Conservation (phyloP, 1,140 invertebrate species). For the Rhopalosiphum maidis region DNA sequence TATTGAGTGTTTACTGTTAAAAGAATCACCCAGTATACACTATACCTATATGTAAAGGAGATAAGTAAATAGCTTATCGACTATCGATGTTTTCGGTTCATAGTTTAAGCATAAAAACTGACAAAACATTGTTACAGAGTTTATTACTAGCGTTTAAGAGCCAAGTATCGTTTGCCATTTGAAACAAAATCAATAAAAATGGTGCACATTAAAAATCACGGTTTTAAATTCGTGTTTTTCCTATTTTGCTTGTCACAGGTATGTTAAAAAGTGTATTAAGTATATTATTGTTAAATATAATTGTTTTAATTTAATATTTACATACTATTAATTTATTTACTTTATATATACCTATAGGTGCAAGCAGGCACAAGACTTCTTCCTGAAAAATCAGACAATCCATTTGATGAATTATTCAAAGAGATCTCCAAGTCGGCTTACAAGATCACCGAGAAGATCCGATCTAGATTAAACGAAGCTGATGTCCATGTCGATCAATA, state of each 20-base stretch:
- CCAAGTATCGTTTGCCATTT: background rate
- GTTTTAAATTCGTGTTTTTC: conserved; percentile 33
- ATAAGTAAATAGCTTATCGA: conserved; percentile 38
- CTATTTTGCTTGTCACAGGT: conserved; percentile 37
- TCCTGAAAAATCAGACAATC: background rate
- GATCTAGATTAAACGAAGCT: background rate
- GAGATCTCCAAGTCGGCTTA: background rate
- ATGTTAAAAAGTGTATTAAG: background rate
- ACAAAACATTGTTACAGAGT: conserved; percentile 41
- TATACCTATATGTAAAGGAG: background rate
- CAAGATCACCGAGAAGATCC: background rate
- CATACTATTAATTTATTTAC: background rate
- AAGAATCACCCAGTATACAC: background rate
- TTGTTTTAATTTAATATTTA: background rate
- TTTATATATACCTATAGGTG: background rate
- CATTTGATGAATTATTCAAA: conserved; percentile 28
- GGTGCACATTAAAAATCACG: conserved; percentile 3
- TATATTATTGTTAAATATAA: background rate
- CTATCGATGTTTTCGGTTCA: conserved; percentile 48
- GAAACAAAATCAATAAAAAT: conserved; percentile 8
- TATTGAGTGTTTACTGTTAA: background rate
- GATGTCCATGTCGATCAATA: conserved; percentile 31
- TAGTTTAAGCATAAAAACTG: conserved; percentile 57
- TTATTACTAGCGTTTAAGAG: conserved; percentile 40
- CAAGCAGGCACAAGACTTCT: conserved; percentile 5